phyloP scores from a whole-genome alignment of 1,140 invertebrate genomes.

The Trachelipus rathkii region DNA sequence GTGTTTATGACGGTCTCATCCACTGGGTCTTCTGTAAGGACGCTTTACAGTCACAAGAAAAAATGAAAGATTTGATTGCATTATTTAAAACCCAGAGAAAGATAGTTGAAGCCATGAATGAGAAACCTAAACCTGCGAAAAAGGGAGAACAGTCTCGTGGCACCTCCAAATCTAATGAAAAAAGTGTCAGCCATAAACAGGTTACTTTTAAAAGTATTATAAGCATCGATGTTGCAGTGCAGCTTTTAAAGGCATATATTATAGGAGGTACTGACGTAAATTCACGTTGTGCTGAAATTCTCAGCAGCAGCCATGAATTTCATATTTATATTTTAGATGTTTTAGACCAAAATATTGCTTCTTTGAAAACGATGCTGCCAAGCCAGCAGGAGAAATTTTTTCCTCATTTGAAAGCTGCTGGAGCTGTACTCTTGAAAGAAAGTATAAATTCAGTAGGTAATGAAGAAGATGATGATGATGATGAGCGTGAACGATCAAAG shows the following conservation, averaged over 20 bases:
- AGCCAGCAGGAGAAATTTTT: constrained; percentile 33
- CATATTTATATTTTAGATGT: constrained; percentile 32
- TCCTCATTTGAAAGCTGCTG: constrained; percentile 31
- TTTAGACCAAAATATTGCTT: constrained; percentile 25
- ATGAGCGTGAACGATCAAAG: constrained; percentile 28
- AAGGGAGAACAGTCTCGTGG: constrained; percentile 26
- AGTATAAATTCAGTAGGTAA: constrained; percentile 19
- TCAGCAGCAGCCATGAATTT: constrained; percentile 29
- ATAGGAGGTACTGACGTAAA: neutral
- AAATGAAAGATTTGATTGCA: constrained; percentile 26
- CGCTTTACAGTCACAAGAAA: constrained; percentile 16
- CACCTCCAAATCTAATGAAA: too few species aligned
- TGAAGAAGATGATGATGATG: constrained; percentile 18
- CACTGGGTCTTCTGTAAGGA: constrained; percentile 48
- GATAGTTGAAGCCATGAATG: constrained; percentile 33
- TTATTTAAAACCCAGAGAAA: constrained; percentile 41
- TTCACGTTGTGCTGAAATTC: neutral
- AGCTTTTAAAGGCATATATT: constrained; percentile 26
- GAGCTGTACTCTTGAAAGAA: constrained; percentile 29
- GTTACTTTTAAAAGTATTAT: constrained; percentile 28
- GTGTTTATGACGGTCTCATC: constrained; percentile 53
- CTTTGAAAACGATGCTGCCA: constrained; percentile 25
- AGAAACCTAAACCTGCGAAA: constrained; percentile 30
- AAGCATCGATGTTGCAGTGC: constrained; percentile 27
- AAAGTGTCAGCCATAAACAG: neutral